Percentiles rank a stretch among this genome's conserved stretches.
phyloP scores from a whole-genome alignment of 2,113 vertebrate genomes.

The Benitochromis conjunctus region DNA sequence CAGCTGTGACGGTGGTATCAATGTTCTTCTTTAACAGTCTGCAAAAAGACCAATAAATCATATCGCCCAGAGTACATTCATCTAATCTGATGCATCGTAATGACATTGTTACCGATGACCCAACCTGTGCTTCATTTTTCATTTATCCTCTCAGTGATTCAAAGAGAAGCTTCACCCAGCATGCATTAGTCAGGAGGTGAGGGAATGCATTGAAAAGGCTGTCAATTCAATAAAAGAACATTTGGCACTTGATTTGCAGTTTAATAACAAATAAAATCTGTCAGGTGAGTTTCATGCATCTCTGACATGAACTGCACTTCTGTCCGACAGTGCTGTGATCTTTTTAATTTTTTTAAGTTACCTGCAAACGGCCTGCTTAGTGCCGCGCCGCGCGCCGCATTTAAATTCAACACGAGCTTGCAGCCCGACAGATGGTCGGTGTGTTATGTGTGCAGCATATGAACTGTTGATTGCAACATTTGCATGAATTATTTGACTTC shows the following conservation, averaged over 20 bases:
- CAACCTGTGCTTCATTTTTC: background rate
- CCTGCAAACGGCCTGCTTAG: background rate
- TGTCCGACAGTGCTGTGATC: background rate
- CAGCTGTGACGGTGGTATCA: background rate
- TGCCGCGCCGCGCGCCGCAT: background rate
- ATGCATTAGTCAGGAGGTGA: background rate
- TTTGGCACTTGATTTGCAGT: background rate
- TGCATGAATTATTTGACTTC: slow-evolving; percentile 65
- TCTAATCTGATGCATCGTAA: background rate
- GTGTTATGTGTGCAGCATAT: slow-evolving; percentile 46
- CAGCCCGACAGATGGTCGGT: slow-evolving; percentile 47
- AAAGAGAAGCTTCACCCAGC: background rate
- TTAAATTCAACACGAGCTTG: slow-evolving; percentile 12
- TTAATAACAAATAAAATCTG: slow-evolving; percentile 1
- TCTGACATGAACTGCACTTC: background rate
- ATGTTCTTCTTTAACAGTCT: background rate
- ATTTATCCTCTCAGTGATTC: background rate
- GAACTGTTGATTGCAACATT: slow-evolving; percentile 64
- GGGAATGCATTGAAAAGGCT: background rate
- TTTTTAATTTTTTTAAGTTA: background rate
- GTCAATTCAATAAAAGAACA: slow-evolving; percentile 1
- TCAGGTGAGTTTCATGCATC: background rate
- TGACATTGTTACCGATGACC: background rate
- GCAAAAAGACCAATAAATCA: background rate
- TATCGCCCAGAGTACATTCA: background rate